Evolutionary conservation across 1,140 invertebrate species (phyloP), one percentile per base, ranked within the genome.

Genomic region (Chrysoperla carnea): DNA sequence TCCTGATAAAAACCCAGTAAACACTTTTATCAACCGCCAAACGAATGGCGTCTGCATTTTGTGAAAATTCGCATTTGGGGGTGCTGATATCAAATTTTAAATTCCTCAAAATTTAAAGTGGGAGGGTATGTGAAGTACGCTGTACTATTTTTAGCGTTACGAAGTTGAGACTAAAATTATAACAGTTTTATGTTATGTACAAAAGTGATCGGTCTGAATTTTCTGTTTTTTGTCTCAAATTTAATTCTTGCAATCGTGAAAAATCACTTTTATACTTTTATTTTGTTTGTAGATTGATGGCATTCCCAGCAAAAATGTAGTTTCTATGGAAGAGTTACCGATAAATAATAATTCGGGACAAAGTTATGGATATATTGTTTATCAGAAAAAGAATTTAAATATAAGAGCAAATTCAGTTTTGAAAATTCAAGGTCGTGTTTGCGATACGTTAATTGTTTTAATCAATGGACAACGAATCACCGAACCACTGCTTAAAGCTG

Each of bases 291-390:
- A 23, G 17, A 23, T 23, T 23, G 17, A 23, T 23, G 17, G 17
- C 17, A 40, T 58, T 23, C 8, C 33, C 4, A 51, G 45, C 35
- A 8, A 43, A 31, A 46, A 49, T 23, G 36, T 58, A 9, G 35
- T 63, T 3, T 48, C 61, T 13, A 77, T 77, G 74, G 74, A 77
- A 52, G 51, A 60, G 39, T 52, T 75, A n/a, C 52, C 61, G n/a
- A 64, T 72, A n/a, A 68, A 72, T 47, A 57, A 64, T 39, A 57
- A 57, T 7, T 63, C 57, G 48, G 68, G 67, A 1, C 73, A 76
- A 54, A 66, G 64, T 43, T 72, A 70, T 51, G 75, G 75, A 0
- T 75, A 70, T 46, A 64, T 73, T 42, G 41, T 72, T 8, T 75
- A 76, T 49, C 48, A 62, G 29, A 64, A 60, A 40, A 46, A 53